Evolutionary conservation across 2,113 vertebrate species (phyloP).

Genomic region (Hiodon alosoides): DNA sequence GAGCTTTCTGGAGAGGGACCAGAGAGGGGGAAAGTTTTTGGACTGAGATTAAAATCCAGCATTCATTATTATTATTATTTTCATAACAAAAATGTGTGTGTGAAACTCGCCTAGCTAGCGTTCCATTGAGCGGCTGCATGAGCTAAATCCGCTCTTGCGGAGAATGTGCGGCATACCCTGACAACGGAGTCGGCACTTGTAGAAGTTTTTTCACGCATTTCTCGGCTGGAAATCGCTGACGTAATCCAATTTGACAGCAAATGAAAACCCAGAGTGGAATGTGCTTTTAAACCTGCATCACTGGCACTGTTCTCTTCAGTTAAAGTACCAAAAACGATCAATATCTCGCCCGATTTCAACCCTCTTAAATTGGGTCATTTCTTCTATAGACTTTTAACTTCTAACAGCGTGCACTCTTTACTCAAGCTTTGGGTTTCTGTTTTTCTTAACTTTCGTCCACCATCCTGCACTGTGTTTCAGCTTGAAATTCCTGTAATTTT

Average conservation of each 20-base stretch:
- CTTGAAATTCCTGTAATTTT: no score
- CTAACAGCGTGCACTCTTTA: neutral
- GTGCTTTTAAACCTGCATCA: neutral
- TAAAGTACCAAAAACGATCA: conserved; percentile 2
- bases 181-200: no score
- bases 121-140: no score
- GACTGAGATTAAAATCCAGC: no score
- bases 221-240: neutral
- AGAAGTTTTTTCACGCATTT: neutral
- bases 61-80: no score
- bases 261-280: neutral
- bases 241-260: neutral
- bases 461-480: no score
- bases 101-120: no score
- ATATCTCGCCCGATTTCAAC: neutral
- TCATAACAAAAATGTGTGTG: no score
- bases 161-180: no score
- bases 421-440: neutral
- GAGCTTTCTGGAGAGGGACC: no score
- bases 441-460: neutral
- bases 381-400: neutral
- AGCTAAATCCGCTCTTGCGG: no score
- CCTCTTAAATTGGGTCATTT: neutral
- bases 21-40: no score
- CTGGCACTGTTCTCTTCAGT: neutral